A percentile compares a stretch with the other conserved stretches of the same genome.
phyloP scores from a whole-genome alignment of 2,113 vertebrate genomes.

The Takifugu bimaculatus region DNA sequence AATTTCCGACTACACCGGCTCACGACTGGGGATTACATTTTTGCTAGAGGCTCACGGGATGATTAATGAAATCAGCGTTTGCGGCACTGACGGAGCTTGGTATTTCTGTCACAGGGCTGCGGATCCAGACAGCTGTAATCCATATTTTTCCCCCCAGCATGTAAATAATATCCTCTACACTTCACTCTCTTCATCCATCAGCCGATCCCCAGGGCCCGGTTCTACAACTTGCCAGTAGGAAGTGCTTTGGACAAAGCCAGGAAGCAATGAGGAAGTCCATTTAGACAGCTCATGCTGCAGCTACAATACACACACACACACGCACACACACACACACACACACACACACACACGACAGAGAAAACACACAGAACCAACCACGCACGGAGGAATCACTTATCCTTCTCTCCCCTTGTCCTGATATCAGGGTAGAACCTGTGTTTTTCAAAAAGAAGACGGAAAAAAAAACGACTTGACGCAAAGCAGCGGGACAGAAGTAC shows the following conservation, averaged over 20 bases:
- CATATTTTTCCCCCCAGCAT: constrained; percentile 10
- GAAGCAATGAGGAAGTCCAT: constrained; percentile 80
- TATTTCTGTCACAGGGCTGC: constrained; percentile 9
- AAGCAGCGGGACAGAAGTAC: too few species aligned
- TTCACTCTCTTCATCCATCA: constrained; percentile 6
- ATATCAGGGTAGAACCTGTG: background rate
- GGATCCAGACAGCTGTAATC: constrained; percentile 3
- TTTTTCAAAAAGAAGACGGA: background rate
- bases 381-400: background rate
- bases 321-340: background rate
- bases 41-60: constrained; percentile 1
- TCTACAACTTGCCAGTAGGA: constrained; percentile 62
- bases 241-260: constrained; percentile 75
- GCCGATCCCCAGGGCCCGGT: constrained; percentile 44
- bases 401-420: background rate
- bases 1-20: constrained; percentile 10
- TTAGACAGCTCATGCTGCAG: constrained; percentile 55
- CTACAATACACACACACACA: background rate
- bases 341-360: constrained; percentile 1
- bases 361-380: constrained; percentile 1
- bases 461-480: background rate
- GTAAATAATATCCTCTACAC: constrained; percentile 23
- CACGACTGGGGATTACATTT: background rate
- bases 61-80: constrained; percentile 23
- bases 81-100: constrained; percentile 1